A percentile compares a stretch with the other conserved stretches of the same genome.
Evolutionary conservation across 2,113 vertebrate genomes (phyloP).

Genomic region (Myocastor coypus): DNA sequence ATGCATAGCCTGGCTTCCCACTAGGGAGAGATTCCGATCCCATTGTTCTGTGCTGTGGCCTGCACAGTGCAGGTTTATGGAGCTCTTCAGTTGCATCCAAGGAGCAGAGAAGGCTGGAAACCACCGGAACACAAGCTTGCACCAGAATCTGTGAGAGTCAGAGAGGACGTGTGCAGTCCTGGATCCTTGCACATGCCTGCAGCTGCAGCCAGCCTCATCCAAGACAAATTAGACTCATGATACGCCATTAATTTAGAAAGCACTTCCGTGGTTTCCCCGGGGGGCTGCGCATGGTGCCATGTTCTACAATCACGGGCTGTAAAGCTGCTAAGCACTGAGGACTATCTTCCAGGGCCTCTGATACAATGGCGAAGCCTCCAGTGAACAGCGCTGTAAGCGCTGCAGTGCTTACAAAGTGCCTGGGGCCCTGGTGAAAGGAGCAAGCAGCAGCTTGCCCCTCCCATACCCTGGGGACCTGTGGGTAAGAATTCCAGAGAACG

Average conservation of each 20-base stretch:
- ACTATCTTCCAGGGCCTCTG: background rate
- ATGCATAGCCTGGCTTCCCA: background rate
- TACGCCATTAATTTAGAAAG: background rate
- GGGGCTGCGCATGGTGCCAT: background rate
- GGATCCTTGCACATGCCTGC: background rate
- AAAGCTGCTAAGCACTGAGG: background rate
- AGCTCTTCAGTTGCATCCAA: background rate
- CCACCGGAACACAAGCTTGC: background rate
- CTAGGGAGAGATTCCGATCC: background rate
- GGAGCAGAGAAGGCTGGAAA: background rate
- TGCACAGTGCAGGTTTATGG: background rate
- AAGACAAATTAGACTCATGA: background rate
- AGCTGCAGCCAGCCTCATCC: background rate
- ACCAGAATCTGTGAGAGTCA: background rate
- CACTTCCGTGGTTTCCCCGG: too few species aligned
- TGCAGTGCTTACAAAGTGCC: background rate
- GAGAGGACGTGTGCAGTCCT: background rate
- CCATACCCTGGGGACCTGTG: accelerated
- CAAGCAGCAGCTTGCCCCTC: background rate
- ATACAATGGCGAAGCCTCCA: background rate
- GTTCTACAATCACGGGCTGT: background rate
- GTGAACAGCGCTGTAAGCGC: background rate
- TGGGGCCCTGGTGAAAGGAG: background rate
- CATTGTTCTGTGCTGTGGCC: background rate
- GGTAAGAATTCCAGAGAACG: background rate